Conservation (phyloP, 2,113 vertebrate species). For the Crotalus tigris region DNA sequence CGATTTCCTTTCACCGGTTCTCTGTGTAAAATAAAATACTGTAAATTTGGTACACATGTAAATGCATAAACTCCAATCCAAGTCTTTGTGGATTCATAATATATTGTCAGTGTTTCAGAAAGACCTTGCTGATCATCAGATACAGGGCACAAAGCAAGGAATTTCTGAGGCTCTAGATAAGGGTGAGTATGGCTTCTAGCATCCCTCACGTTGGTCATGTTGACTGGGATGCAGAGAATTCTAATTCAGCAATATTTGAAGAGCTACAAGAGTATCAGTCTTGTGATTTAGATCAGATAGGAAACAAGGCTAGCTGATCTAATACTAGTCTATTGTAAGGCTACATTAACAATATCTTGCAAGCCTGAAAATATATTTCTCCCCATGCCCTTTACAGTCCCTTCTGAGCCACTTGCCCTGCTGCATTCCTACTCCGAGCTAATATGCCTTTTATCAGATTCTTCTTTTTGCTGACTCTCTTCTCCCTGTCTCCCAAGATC, state of each 20-base stretch:
- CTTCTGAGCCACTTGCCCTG: neutral
- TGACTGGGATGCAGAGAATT: neutral
- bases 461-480: neutral
- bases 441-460: neutral
- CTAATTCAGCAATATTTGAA: neutral
- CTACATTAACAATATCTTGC: neutral
- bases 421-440: neutral
- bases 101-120: neutral
- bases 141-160: neutral
- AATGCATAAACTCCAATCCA: neutral
- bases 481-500: neutral
- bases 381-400: neutral
- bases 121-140: neutral
- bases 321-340: neutral
- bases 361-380: neutral
- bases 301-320: neutral
- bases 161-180: neutral
- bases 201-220: neutral
- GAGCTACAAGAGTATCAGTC: neutral
- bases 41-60: neutral
- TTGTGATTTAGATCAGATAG: neutral
- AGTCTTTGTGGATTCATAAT: neutral
- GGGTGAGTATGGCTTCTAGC: neutral
- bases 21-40: neutral
- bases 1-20: neutral